Base-by-base conservation (phyloP, 2,797 vertebrate species). In the Sebastes goodei region DNA sequence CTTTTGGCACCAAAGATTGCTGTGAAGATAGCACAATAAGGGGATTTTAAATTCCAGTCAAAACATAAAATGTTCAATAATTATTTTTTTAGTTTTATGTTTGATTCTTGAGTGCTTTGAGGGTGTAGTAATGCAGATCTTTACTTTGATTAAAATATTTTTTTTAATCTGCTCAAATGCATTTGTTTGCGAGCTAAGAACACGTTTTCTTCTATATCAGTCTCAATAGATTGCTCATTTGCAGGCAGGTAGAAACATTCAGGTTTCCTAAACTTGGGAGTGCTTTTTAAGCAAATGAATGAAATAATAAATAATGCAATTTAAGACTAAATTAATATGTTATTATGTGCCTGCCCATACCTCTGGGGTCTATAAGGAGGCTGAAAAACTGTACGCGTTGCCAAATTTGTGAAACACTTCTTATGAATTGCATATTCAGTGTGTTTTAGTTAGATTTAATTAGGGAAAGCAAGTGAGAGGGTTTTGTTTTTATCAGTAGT, bases 221-320 rank as follows among this genome's bases (percentile, higher is more conserved):
- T 84, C 75, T 86, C 56, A 60, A 14, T 53, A 67, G 56, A 76
- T 61, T 70, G 20, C 46, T 76, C 23, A 71, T 83, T 89, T 73
- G 29, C 32, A 66, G 35, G 64, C 53, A 76, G 42, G 63, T 64
- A 75, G 63, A 83, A 49, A 71, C 53, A 77, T 63, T 52, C 71
- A 77, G 23, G 32, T 79, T 87, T 70, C 53, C 49, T 74, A 64
- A 77, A 81, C 93, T 84, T 85, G 67, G 71, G 64, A 78, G 38
- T 81, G 81, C 76, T 86, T 90, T 66, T 82, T 80, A 66, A 87
- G 68, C 69, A 88, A 88, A 89, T 89, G 79, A 90, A 90, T 84
- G 60, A 85, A 81, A 53, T 74, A 83, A 85, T 93, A 82, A 92
- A 92, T 92, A 89, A 91, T 90, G 74, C 84, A 83, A 87, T 90